phyloP scores from a whole-genome alignment of 2,113 vertebrate genomes.

The Ondatra zibethicus region DNA sequence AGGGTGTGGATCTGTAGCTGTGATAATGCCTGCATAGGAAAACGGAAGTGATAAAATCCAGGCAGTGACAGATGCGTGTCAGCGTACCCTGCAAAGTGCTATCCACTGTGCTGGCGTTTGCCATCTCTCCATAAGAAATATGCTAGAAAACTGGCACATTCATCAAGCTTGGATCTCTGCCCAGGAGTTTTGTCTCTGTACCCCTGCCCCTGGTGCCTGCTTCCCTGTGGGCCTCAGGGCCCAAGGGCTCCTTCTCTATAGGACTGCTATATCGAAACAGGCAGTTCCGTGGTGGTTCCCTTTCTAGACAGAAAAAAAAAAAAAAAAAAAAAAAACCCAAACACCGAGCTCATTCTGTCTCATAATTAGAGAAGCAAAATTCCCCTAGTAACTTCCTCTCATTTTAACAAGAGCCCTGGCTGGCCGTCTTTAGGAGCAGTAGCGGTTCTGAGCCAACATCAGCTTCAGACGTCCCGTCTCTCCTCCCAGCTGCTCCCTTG shows the following conservation, averaged over 20 bases:
- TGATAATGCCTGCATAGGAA: not conserved
- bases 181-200: not conserved
- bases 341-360: not conserved
- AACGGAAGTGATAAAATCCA: not conserved
- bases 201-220: not conserved
- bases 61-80: not conserved
- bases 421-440: not conserved
- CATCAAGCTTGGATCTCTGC: not conserved
- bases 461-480: slow-evolving; percentile 75
- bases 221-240: not conserved
- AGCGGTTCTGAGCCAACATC: slow-evolving; percentile 55
- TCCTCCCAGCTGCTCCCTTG: slow-evolving; percentile 54
- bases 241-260: not conserved
- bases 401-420: not conserved
- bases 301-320: not conserved
- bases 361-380: slow-evolving; percentile 24
- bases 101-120: not conserved
- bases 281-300: not conserved
- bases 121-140: not conserved
- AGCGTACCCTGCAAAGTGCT: not conserved
- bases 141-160: not conserved
- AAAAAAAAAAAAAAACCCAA: not conserved
- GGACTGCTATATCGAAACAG: not conserved
- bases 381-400: slow-evolving; percentile 28
- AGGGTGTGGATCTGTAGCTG: not conserved